Evolutionary conservation across 2,888 invertebrate genomes (phyloP), one percentile per base, ranked within the genome.

Genomic region (Morpho deidamia): DNA sequence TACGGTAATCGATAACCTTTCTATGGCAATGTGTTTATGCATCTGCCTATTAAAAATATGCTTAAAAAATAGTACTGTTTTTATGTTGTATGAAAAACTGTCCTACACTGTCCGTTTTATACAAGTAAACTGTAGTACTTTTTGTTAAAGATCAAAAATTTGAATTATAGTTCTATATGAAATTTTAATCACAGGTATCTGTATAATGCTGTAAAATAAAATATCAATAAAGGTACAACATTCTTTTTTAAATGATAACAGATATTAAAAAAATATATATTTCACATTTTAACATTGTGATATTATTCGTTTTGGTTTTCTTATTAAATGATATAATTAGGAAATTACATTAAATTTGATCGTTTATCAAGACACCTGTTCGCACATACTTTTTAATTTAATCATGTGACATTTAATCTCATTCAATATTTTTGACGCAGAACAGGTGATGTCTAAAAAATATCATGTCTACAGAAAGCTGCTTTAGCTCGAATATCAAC

Each of bases 1-100:
- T 77, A 82, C 79, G 76, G 79, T 85, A 84, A 89, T 87, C 88
- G 86, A 89, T 89, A 84, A 87, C 81, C 78, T 78, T 76, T 75
- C 66, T 67, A 61, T 69, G 70, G 81, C 80, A 83, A 81, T 81
- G 82, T 84, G 83, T 75, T 69, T 74, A 64, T 72, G 72, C 89
- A 89, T 84, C 89, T 89, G 89, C 83, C 75, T 61, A 23, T 23
- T 23, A 23, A 47, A 56, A 69, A 66, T 68, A 66, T 65, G 55
- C 62, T 60, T 23, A 23, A 23, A 61, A 57, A 55, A 53, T 58
- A 58, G 23, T 52, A 48, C 51, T 34, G 23, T 52, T 51, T 41
- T 61, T 55, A 51, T 53, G 58, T 51, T 52, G 44, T 50, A 34
- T 38, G 38, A 58, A 50, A 56, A 45, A 45, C 23, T 23, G 23